Evolutionary conservation across 2,888 invertebrate genomes (phyloP).

Genomic region (Himalopsyche japonica): DNA sequence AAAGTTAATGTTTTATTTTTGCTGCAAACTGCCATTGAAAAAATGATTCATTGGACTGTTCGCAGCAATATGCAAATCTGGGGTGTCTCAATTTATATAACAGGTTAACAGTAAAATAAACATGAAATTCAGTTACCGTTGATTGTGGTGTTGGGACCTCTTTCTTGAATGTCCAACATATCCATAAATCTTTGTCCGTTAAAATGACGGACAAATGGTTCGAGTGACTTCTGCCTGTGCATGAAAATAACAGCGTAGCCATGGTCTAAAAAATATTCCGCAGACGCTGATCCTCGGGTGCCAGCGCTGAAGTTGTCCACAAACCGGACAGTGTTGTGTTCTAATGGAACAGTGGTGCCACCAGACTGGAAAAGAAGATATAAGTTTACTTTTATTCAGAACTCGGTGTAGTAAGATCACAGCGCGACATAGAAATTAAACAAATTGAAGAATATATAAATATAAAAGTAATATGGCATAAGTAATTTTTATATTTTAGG

Average conservation of each 20-base stretch:
- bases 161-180: conserved; percentile 71
- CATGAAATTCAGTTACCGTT: conserved; percentile 54
- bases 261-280: conserved; percentile 90
- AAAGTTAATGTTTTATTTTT: too few relatives aligned
- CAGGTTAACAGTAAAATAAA: not conserved
- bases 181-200: conserved; percentile 77
- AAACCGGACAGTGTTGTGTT: conserved; percentile 95
- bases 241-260: conserved; percentile 94
- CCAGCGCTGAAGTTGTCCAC: conserved; percentile 99
- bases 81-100: too few relatives aligned
- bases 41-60: too few relatives aligned
- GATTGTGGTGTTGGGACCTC: conserved; percentile 67
- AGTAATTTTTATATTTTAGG: too few relatives aligned
- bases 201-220: conserved; percentile 90
- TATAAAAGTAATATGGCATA: too few relatives aligned
- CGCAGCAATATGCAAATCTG: too few relatives aligned
- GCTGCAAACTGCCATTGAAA: too few relatives aligned
- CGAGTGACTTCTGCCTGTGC: conserved; percentile 84
- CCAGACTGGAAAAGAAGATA: conserved; percentile 71
- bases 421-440: too few relatives aligned
- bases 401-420: too few relatives aligned
- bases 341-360: conserved; percentile 94
- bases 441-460: too few relatives aligned
- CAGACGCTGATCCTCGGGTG: conserved; percentile 89
- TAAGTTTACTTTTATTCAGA: too few relatives aligned